Evolutionary conservation across 30 jellyfish, hydroid and myxozoan species (phyloP).

Genomic region (Rhopilema esculentum): DNA sequence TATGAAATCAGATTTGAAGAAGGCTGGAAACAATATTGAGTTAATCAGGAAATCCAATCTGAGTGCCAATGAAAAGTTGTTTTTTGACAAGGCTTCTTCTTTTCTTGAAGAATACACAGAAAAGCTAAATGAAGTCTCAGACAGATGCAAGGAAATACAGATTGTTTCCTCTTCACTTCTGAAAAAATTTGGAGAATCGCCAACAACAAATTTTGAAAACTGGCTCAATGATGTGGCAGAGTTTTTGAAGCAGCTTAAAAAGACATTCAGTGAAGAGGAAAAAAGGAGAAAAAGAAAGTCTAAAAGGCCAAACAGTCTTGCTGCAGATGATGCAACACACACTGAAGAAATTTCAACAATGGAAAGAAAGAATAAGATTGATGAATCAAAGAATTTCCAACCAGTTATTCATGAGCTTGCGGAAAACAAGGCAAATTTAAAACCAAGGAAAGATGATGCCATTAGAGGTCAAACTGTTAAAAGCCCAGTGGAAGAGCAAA

Average conservation of each 20-base stretch:
- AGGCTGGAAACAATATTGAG: constrained; percentile 62
- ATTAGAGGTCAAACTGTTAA: too few relatives aligned
- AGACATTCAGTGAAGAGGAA: constrained; percentile 77
- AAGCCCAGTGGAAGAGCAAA: not conserved
- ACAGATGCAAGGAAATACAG: constrained; percentile 59
- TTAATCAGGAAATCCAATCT: constrained; percentile 14
- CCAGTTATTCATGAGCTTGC: constrained; percentile 46
- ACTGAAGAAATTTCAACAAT: not conserved
- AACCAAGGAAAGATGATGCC: not conserved
- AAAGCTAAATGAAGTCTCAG: constrained; percentile 41
- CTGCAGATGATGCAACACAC: constrained; percentile 7
- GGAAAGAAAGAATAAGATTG: not conserved
- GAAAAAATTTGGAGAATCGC: constrained; percentile 82
- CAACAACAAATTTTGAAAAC: constrained; percentile 58
- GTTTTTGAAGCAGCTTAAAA: constrained; percentile 79
- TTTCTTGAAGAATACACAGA: constrained; percentile 44
- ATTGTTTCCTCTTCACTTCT: constrained; percentile 46
- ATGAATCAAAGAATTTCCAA: constrained; percentile 9
- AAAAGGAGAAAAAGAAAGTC: constrained; percentile 66
- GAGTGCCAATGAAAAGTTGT: constrained; percentile 25
- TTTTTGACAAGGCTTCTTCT: constrained; percentile 43
- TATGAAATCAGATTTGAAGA: constrained; percentile 76
- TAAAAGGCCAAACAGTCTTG: constrained; percentile 54
- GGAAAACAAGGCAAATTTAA: constrained; percentile 4
- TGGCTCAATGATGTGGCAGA: constrained; percentile 86